Base-by-base conservation (phyloP, 1,140 invertebrate genomes). In the Plectrocnemia conspersa region DNA sequence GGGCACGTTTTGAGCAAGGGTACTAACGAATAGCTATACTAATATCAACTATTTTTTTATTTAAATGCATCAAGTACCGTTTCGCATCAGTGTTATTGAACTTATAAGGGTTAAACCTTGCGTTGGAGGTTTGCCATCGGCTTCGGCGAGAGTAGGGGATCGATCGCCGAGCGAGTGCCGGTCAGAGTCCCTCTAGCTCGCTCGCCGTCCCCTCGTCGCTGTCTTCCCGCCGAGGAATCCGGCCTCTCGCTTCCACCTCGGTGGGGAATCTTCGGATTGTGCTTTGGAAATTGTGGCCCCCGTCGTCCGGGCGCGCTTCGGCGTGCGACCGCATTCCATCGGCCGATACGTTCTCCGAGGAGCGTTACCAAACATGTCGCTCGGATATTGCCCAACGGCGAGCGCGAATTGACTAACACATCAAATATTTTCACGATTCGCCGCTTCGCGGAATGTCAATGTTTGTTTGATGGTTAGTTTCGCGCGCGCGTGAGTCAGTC, bases 361-460 rank as follows among this genome's bases (percentile, higher is more conserved):
- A 22, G 42, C 42, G 44, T 35, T 35, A 47, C 45, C 45, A 35
- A 47, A 47, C 27, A 35, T 35, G 27, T 22, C 45, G 29, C 27
- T 52, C 49, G 48, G 48, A 52, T 52, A 49, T 58, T 54, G 56
- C 52, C 40, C 52, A 54, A 54, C 35, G n/a, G n/a, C 29, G 46
- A 27, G 27, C 38, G 45, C 27, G 45, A 54, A 58, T 58, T 58
- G 50, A 58, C 50, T 58, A 45, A 45, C 56, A 42, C 24, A 25
- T 46, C 40, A 52, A 41, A 57, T 38, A 57, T 45, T 52, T 52
- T 52, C 56, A 50, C 52, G 52, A 50, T 40, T 38, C 32, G 23
- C 19, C 53, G 56, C 15, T 25, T 44, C 44, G 36, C 38, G 56
- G 56, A 59, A 59, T 59, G 56, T 59, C 56, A 59, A 59, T 59